These are phyloP conservation scores for Cylloceria caligata DNA, from an alignment of 2,888 invertebrate genomes.

Conservation along the genomic window DNA sequence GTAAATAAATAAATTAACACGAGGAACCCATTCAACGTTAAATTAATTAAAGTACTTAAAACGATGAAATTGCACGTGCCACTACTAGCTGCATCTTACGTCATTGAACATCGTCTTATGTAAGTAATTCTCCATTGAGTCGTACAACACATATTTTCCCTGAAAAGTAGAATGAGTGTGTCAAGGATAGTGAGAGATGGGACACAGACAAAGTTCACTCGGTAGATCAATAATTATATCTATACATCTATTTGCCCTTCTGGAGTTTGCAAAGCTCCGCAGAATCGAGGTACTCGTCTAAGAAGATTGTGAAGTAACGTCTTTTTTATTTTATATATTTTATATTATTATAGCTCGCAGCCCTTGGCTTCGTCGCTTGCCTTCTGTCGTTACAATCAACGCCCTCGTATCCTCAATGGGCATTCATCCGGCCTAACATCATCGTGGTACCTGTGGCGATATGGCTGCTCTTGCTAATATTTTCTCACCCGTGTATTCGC, in stretches of 20 bases:
- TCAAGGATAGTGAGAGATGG: slow-evolving; percentile 39
- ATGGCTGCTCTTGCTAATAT: not conserved
- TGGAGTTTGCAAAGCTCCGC: slow-evolving; percentile 1
- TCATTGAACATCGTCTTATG: not conserved
- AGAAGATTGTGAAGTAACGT: not conserved
- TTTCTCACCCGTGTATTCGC: not conserved
- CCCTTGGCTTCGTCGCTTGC: not conserved
- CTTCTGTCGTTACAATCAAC: not conserved
- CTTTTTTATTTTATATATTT: not conserved
- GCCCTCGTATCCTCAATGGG: slow-evolving; percentile 10
- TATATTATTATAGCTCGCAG: not conserved
- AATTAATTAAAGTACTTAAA: not conserved
- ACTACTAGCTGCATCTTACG: not conserved
- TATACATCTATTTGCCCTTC: slow-evolving; percentile 21
- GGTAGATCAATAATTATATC: slow-evolving; percentile 48
- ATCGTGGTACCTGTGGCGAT: not conserved
- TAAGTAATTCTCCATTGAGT: slow-evolving; percentile 6
- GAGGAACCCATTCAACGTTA: too few relatives aligned
- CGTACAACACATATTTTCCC: slow-evolving; percentile 11
- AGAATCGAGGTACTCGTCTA: not conserved
- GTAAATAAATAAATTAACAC: not conserved
- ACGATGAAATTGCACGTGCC: slow-evolving; percentile 7
- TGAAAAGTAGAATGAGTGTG: slow-evolving; percentile 32
- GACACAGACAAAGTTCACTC: slow-evolving; percentile 50
- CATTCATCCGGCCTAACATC: slow-evolving; percentile 7